Percentiles rank a stretch among this genome's conserved stretches.
Conservation (phyloP, 1,140 invertebrate species). For the Muscidifurax raptorellus region DNA sequence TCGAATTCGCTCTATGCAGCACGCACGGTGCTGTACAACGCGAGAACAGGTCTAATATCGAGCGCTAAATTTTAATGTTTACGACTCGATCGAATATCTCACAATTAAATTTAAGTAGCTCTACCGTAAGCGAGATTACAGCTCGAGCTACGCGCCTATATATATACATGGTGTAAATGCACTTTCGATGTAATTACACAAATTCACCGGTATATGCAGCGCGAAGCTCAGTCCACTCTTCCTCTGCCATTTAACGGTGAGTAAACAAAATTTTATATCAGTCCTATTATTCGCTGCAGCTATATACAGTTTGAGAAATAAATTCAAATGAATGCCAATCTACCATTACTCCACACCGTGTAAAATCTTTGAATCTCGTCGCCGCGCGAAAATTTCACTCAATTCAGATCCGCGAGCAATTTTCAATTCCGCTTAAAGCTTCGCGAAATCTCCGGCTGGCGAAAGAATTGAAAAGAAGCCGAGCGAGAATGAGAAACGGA, state of each 20-base stretch:
- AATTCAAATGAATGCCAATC: not conserved
- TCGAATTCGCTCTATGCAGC: no score
- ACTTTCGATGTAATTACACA: conserved; percentile 42
- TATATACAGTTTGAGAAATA: not conserved
- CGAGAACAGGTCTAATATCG: not conserved
- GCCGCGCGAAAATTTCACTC: conserved; percentile 2
- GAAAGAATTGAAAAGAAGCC: not conserved
- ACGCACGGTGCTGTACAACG: no score
- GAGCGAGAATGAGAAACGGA: not conserved
- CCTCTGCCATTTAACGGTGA: not conserved
- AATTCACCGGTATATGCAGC: conserved; percentile 32
- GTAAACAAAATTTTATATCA: not conserved
- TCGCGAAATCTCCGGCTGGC: not conserved
- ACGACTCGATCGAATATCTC: conserved; percentile 31
- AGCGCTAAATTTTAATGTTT: conserved; percentile 16
- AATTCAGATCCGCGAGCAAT: conserved; percentile 42
- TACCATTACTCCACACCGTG: not conserved
- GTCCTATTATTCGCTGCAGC: not conserved
- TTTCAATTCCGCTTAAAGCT: conserved; percentile 39
- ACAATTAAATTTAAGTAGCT: conserved; percentile 49
- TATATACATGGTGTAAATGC: conserved; percentile 48
- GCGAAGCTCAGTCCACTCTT: not conserved
- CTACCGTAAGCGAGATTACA: conserved; percentile 47
- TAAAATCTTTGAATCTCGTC: not conserved
- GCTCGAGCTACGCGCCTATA: not conserved